These are phyloP conservation scores for Elephas maximus DNA, from an alignment of 2,113 vertebrate species.

Conservation along the genomic window DNA sequence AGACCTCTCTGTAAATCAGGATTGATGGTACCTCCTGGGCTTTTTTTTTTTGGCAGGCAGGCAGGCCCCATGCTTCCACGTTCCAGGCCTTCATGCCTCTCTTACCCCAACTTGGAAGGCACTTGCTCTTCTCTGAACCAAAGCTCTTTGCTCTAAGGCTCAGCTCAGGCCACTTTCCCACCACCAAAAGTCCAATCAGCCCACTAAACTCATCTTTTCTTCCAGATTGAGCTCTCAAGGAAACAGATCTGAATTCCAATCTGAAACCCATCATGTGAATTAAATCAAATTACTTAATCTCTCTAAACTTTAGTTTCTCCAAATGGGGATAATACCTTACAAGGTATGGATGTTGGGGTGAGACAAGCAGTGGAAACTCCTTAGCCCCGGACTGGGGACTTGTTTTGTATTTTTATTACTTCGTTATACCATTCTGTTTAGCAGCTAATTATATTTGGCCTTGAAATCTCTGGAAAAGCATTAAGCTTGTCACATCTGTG, in stretches of 20 bases:
- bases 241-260: background rate
- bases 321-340: background rate
- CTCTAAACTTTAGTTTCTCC: constrained; percentile 27
- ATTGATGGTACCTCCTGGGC: background rate
- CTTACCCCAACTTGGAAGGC: background rate
- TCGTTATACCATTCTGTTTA: constrained; percentile 46
- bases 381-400: background rate
- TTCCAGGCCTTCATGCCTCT: background rate
- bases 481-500: constrained; percentile 5
- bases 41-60: no score
- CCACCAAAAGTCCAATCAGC: background rate
- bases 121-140: background rate
- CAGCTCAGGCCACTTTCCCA: background rate
- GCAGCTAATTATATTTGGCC: constrained; percentile 22
- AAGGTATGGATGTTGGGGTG: background rate
- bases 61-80: background rate
- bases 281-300: constrained; percentile 31
- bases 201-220: background rate
- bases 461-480: constrained; percentile 55
- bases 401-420: constrained; percentile 37
- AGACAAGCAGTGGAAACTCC: background rate
- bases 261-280: background rate
- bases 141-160: background rate
- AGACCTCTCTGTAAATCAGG: background rate
- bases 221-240: background rate